phyloP scores from a whole-genome alignment of 2,888 invertebrate species.

The Notocelia uddmanniana region DNA sequence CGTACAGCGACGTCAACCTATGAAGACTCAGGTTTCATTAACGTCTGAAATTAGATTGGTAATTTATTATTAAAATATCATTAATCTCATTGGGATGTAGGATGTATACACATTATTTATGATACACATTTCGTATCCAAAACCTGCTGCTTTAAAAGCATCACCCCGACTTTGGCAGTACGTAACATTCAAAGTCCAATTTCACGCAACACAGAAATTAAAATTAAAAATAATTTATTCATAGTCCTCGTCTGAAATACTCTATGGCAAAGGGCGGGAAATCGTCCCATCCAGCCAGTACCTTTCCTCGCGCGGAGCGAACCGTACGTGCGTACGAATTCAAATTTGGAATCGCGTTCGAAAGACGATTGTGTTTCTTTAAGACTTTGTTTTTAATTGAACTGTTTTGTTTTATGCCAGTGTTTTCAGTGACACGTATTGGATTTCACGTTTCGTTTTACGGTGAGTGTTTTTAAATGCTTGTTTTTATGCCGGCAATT shows the following conservation, averaged over 20 bases:
- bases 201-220: constrained; percentile 31
- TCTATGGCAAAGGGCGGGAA: constrained; percentile 73
- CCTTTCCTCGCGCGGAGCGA: constrained; percentile 65
- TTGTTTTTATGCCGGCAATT: constrained; percentile 25
- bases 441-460: constrained; percentile 52
- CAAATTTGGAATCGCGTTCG: constrained; percentile 59
- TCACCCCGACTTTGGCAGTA: constrained; percentile 1
- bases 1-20: too few species aligned
- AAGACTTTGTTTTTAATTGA: constrained; percentile 32
- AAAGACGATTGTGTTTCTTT: constrained; percentile 45
- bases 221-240: constrained; percentile 38
- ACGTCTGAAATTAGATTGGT: too few species aligned
- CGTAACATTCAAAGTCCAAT: constrained; percentile 32
- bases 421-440: constrained; percentile 45
- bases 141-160: constrained; percentile 9
- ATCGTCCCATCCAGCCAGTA: constrained; percentile 65
- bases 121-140: not conserved
- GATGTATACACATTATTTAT: too few species aligned
- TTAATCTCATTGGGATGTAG: not conserved
- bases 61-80: too few species aligned
- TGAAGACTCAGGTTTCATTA: too few species aligned
- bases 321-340: constrained; percentile 61
- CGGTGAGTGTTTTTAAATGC: constrained; percentile 49
- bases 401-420: constrained; percentile 44
- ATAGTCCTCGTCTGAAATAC: constrained; percentile 50